Base-by-base conservation (phyloP, 2,888 invertebrate genomes). In the Andricus quercusramuli region DNA sequence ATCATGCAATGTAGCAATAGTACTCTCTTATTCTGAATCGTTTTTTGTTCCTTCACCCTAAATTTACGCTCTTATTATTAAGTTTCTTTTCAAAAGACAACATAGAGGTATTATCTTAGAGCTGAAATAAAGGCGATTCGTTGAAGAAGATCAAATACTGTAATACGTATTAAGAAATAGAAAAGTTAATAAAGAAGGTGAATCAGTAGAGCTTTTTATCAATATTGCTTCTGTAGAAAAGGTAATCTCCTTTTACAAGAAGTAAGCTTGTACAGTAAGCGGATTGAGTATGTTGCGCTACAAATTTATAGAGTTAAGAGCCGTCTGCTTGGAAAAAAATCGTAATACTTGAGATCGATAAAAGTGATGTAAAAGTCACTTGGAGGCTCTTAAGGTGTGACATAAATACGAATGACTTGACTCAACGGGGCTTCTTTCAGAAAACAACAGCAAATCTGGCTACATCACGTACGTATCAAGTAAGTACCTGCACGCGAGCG, bases 401-500 rank as follows among this genome's bases (percentile, higher is more conserved):
- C 82, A 82, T 80, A 83, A 83, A 83, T 82, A 85, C 86, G 86
- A 85, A 85, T 87, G 81, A 85, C 83, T 86, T 88, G 88, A 92
- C 90, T 91, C 88, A 92, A 88, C 87, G 86, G 86, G 80, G 86
- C 87, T 90, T 90, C 89, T 93, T 92, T 90, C 92, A 93, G 92
- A 92, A 85, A 92, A 92, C 90, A 92, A 90, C 92, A 91, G 91
- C 90, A 91, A 91, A 85, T 88, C 92, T 77, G 90, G 90, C 87
- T 92, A 91, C 92, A 93, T 93, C 92, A 92, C 91, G 81, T 92
- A 92, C 88, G 90, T 92, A 91, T 92, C 92, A 89, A 92, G 92
- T 92, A 92, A 92, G 92, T 92, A 89, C 81, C 67, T 20, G 47
- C 77, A 56, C 56, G 56, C 32, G 51, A 67, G 6, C 66, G 67